Conservation (phyloP, 2,888 invertebrate species). For the Cephus runcator region DNA sequence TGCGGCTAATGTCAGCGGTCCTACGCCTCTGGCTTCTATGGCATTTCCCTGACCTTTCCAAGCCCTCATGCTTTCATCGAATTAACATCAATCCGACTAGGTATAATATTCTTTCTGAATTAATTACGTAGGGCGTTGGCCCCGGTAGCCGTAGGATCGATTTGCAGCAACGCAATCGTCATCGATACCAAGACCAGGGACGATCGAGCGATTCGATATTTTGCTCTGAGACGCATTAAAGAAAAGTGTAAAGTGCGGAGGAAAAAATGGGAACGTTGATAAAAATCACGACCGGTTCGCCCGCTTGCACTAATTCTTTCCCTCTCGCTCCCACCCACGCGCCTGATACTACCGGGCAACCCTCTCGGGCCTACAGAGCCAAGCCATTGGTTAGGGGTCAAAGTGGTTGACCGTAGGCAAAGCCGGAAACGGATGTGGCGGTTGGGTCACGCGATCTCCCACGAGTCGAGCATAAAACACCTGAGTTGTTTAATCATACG, state of each 20-base stretch:
- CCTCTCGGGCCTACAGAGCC: constrained; percentile 34
- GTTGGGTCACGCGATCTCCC: constrained; percentile 61
- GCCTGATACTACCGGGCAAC: constrained; percentile 44
- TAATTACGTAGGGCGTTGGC: not conserved
- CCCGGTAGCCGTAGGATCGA: not conserved
- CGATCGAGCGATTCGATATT: not conserved
- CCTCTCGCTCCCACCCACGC: constrained; percentile 2
- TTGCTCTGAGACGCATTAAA: constrained; percentile 10
- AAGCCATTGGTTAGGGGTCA: constrained; percentile 49
- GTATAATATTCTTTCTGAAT: constrained; percentile 7
- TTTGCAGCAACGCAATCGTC: not conserved
- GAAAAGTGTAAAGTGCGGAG: constrained; percentile 6
- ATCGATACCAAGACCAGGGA: not conserved
- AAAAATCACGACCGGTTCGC: constrained; percentile 19
- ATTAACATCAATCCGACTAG: constrained; percentile 15
- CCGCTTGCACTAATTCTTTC: constrained; percentile 8
- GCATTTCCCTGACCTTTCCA: constrained; percentile 59
- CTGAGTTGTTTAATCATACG: constrained; percentile 60
- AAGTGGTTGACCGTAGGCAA: constrained; percentile 53
- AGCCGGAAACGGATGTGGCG: constrained; percentile 62
- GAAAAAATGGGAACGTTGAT: not conserved
- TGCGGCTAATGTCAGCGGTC: constrained; percentile 50
- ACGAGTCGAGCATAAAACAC: constrained; percentile 59
- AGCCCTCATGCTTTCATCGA: constrained; percentile 11
- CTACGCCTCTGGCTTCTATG: constrained; percentile 24